These are phyloP conservation scores for Bimastos eiseni DNA, from an alignment of 2,888 invertebrate genomes.

Conservation along the genomic window DNA sequence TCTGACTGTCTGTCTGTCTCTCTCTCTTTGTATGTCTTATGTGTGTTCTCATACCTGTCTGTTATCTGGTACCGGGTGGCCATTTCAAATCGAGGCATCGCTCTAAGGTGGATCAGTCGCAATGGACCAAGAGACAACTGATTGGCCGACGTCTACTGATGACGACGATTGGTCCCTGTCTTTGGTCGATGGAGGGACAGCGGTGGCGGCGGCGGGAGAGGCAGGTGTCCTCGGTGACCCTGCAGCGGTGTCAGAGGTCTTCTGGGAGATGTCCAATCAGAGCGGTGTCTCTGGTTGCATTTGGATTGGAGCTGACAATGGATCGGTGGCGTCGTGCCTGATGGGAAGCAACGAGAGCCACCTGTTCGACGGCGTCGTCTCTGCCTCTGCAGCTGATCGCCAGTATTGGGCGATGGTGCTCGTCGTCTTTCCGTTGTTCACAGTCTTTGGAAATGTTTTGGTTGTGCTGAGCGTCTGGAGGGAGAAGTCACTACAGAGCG, in stretches of 20 bases:
- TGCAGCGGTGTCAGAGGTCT: not conserved
- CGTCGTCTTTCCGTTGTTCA: constrained; percentile 79
- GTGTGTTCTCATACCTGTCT: constrained; percentile 28
- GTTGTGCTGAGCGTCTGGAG: constrained; percentile 88
- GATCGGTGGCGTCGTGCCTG: not conserved
- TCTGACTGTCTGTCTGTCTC: constrained; percentile 28
- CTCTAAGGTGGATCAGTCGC: not conserved
- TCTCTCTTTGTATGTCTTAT: constrained; percentile 27
- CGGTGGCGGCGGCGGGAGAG: not conserved
- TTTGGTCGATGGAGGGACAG: not conserved
- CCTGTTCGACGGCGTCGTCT: not conserved
- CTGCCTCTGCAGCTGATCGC: not conserved
- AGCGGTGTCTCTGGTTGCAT: not conserved
- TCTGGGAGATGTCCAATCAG: not conserved
- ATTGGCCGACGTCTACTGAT: not conserved
- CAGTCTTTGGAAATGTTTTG: constrained; percentile 93
- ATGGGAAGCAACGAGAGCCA: not conserved
- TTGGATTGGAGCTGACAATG: not conserved
- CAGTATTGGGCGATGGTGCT: constrained; percentile 62
- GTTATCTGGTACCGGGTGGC: constrained; percentile 29
- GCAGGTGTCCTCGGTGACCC: constrained; percentile 1
- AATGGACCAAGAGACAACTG: not conserved
- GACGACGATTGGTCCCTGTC: not conserved
- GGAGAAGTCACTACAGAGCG: constrained; percentile 85
- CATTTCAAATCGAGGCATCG: not conserved